Evolutionary conservation across 2,888 invertebrate species (phyloP).

Genomic region (Epinotia demarniana): DNA sequence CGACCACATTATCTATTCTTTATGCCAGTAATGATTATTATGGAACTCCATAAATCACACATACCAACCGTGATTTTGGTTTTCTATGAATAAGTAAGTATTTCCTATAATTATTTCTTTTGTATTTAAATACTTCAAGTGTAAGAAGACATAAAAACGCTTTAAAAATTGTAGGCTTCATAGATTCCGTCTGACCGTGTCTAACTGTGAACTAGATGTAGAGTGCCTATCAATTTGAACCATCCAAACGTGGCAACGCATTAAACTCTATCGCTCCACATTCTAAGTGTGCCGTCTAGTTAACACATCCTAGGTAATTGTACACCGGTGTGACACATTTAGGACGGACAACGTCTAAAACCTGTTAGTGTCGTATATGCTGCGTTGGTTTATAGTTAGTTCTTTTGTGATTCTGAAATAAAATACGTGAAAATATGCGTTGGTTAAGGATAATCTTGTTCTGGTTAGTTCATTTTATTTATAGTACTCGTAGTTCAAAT

Average conservation of each 20-base stretch:
- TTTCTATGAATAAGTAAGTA: too few species aligned
- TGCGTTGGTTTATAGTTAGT: slow-evolving; percentile 14
- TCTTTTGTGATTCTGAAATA: background rate
- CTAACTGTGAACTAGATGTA: background rate
- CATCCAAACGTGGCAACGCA: background rate
- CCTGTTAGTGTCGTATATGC: slow-evolving; percentile 31
- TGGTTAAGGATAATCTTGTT: slow-evolving; percentile 14
- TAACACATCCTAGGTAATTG: slow-evolving; percentile 35
- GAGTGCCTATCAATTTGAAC: slow-evolving; percentile 2
- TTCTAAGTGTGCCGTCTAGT: slow-evolving; percentile 18
- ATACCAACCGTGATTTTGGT: too few species aligned
- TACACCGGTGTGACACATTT: slow-evolving; percentile 22
- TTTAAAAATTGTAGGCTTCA: too few species aligned
- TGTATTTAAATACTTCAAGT: too few species aligned
- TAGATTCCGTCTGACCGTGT: background rate
- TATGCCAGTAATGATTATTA: too few species aligned
- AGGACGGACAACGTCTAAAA: background rate
- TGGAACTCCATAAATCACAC: too few species aligned
- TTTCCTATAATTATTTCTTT: too few species aligned
- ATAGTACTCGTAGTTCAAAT: background rate
- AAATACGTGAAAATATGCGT: slow-evolving; percentile 23
- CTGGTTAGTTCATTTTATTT: slow-evolving; percentile 55
- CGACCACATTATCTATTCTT: too few species aligned
- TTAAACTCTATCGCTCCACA: slow-evolving; percentile 9
- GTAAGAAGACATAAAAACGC: too few species aligned